Conservation (phyloP, 2,113 vertebrate genomes). For the Terrapene triunguis region DNA sequence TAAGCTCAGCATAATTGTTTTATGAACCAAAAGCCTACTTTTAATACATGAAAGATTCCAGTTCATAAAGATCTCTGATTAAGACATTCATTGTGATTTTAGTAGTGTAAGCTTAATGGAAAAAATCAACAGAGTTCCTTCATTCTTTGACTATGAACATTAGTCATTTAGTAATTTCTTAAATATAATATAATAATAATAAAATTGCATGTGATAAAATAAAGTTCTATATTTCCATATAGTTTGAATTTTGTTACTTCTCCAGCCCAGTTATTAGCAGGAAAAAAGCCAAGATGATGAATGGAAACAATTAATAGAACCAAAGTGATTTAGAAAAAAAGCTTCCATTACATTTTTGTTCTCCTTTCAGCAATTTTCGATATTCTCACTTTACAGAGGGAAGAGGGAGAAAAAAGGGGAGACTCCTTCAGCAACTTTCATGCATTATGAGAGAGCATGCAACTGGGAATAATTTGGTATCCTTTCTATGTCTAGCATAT, state of each 20-base stretch:
- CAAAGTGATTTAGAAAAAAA: conserved; percentile 58
- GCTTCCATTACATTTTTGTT: conserved; percentile 13
- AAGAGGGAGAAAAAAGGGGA: not conserved
- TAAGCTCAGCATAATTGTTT: conserved; percentile 57
- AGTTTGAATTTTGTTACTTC: conserved; percentile 47
- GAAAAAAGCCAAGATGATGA: conserved; percentile 59
- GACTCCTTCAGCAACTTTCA: not conserved
- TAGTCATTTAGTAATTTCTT: conserved; percentile 33
- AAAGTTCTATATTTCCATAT: not conserved
- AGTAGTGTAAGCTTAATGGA: not conserved
- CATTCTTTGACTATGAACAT: conserved; percentile 19
- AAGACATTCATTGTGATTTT: conserved; percentile 41
- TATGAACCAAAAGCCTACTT: conserved; percentile 47
- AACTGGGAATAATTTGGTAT: not conserved
- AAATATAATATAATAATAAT: conserved; percentile 33
- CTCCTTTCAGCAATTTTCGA: conserved; percentile 2
- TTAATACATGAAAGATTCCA: conserved; percentile 45
- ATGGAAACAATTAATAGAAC: conserved; percentile 56
- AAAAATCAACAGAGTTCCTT: not conserved
- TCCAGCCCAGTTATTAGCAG: conserved; percentile 45
- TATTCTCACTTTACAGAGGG: not conserved
- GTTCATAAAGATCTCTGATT: conserved; percentile 56
- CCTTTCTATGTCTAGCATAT: not conserved
- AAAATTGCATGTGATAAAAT: not conserved
- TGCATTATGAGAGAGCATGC: not conserved